Percentiles rank a stretch among this genome's conserved stretches.
Conservation (phyloP, 2,797 vertebrate species). For the Hephaestus fuliginosus region DNA sequence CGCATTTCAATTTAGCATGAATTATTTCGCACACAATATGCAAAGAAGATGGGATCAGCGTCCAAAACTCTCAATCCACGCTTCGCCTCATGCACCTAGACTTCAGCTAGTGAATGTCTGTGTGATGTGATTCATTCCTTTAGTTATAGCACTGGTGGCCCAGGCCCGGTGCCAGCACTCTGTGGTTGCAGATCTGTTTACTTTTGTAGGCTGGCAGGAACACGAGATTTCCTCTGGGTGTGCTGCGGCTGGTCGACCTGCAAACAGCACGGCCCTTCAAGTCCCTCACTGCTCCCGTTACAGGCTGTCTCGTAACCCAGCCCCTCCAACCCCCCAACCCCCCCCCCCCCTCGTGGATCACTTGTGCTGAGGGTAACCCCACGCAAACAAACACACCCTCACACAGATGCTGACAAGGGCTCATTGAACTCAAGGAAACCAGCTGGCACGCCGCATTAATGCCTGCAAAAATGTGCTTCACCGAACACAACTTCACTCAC, state of each 20-base stretch:
- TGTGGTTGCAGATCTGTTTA: constrained; percentile 80
- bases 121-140: constrained; percentile 67
- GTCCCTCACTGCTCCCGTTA: constrained; percentile 49
- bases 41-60: not conserved
- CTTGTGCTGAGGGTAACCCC: constrained; percentile 43
- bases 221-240: constrained; percentile 82
- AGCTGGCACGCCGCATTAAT: constrained; percentile 11
- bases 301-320: constrained; percentile 28
- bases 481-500: not conserved
- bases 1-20: constrained; percentile 7
- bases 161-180: constrained; percentile 67
- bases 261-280: constrained; percentile 68
- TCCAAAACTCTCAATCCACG: not conserved
- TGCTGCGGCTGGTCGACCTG: constrained; percentile 65
- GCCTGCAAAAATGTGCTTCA: constrained; percentile 11
- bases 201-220: constrained; percentile 82
- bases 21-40: constrained; percentile 16
- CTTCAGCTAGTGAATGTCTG: constrained; percentile 18
- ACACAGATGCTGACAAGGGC: constrained; percentile 21
- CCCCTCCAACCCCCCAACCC: constrained; percentile 21
- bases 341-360: not conserved
- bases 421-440: constrained; percentile 30
- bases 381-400: constrained; percentile 51
- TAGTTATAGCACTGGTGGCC: constrained; percentile 63
- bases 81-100: not conserved